A percentile compares a stretch with the other conserved stretches of the same genome.
Conservation (phyloP, 1,140 invertebrate species). For the Odontomachus brunneus region DNA sequence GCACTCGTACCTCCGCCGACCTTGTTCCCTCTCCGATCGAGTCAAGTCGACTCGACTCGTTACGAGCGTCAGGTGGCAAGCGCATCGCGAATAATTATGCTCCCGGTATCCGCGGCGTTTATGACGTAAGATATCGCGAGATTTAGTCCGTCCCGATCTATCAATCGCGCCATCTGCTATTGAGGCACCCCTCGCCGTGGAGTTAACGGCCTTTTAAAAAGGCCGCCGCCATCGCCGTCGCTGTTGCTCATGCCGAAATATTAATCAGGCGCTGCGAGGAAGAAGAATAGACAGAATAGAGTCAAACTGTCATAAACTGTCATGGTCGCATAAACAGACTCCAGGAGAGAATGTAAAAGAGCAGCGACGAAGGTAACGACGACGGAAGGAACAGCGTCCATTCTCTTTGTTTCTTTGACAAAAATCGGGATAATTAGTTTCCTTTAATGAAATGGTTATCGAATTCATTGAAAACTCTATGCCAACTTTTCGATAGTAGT, state of each 20-base stretch:
- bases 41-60: constrained; percentile 40
- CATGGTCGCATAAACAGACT: no score
- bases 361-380: no score
- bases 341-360: no score
- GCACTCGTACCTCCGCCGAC: constrained; percentile 55
- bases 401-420: no score
- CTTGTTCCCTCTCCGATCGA: constrained; percentile 30
- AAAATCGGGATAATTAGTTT: no score
- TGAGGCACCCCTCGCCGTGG: background rate
- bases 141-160: constrained; percentile 58
- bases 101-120: constrained; percentile 50
- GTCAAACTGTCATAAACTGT: no score
- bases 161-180: constrained; percentile 61
- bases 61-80: constrained; percentile 64
- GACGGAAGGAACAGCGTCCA: no score
- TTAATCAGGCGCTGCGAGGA: background rate
- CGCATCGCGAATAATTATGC: constrained; percentile 63
- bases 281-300: background rate
- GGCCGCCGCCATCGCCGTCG: background rate
- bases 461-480: no score
- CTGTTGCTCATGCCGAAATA: background rate
- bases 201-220: constrained; percentile 46
- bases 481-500: no score
- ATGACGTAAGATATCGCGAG: constrained; percentile 52
- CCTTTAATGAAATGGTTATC: no score